Base-by-base conservation (phyloP, 1,140 invertebrate genomes). In the Psilanteris sp. region DNA sequence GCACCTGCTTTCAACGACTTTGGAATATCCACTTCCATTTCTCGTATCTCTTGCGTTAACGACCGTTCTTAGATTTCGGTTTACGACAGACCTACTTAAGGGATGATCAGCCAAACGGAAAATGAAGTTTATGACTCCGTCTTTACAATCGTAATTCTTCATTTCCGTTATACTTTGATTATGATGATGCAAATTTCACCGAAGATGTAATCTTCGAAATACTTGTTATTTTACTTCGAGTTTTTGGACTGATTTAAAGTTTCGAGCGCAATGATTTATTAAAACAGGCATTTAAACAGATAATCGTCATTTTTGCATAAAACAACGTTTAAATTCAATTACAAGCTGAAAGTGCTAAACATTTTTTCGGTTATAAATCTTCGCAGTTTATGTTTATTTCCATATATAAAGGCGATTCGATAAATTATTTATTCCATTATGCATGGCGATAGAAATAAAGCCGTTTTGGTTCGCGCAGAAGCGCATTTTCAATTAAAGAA, bases 1-100 rank as follows among this genome's bases (percentile, higher is more conserved):
- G 44, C 68, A 76, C 62, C 67, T 79, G 77, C 36, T 73, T 72
- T 76, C 55, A 70, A 78, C 62, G 68, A 79, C 64, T 73, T 44
- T 22, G 32, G 16, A 46, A 70, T 59, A 44, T 29, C 66, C 46
- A 70, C 57, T 61, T 67, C 11, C 48, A 32, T 55, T 48, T 9
- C 27, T 59, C 66, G 62, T 71, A 57, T 67, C 54, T 67, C 27
- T 59, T 43, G 48, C 68, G 57, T 74, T 77, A 77, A 77, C 64
- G 73, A 77, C 39, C 52, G 18, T 67, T 27, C 54, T 71, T 78
- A 54, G 61, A 78, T 70, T 74, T 73, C 46, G 62, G 62, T 62
- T 75, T 67, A 68, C 72, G 57, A 64, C 67, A 70, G 55, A 73
- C 43, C 57, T 66, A 73, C 68, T 76, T 76, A 73, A 76, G 59